Evolutionary conservation across 2,113 vertebrate species (phyloP).

Genomic region (Zosterops hypoxanthus): DNA sequence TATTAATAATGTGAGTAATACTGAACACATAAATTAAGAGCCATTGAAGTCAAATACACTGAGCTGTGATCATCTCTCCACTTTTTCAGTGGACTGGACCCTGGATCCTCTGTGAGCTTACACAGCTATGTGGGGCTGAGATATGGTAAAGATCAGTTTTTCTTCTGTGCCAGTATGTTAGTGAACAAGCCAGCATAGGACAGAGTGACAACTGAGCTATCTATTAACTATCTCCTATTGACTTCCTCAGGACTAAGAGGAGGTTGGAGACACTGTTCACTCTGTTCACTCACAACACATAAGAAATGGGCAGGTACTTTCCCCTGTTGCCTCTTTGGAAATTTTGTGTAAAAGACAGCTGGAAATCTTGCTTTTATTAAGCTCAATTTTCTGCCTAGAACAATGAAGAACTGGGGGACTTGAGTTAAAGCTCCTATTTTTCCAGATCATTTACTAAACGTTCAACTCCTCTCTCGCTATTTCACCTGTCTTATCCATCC

Average conservation of each 20-base stretch:
- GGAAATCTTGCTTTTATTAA: not conserved
- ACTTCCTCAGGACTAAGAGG: not conserved
- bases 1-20: not conserved
- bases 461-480: not conserved
- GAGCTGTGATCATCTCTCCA: not conserved
- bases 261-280: not conserved
- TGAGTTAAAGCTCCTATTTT: not conserved
- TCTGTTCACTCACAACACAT: accelerated
- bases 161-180: not conserved
- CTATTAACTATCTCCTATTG: not conserved
- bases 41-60: not conserved
- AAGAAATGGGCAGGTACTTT: not conserved
- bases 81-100: not conserved
- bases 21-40: not conserved
- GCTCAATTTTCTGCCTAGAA: not conserved
- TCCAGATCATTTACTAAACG: not conserved
- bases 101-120: not conserved
- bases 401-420: not conserved
- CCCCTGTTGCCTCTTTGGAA: not conserved
- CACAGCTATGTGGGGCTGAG: not conserved
- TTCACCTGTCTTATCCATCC: not conserved
- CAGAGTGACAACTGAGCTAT: not conserved
- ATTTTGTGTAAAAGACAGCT: not conserved
- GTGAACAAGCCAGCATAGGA: not conserved
- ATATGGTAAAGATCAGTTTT: not conserved